A percentile compares a stretch with the other conserved stretches of the same genome.
phyloP scores from a whole-genome alignment of 2,888 invertebrate species.

The Tachina lurida region DNA sequence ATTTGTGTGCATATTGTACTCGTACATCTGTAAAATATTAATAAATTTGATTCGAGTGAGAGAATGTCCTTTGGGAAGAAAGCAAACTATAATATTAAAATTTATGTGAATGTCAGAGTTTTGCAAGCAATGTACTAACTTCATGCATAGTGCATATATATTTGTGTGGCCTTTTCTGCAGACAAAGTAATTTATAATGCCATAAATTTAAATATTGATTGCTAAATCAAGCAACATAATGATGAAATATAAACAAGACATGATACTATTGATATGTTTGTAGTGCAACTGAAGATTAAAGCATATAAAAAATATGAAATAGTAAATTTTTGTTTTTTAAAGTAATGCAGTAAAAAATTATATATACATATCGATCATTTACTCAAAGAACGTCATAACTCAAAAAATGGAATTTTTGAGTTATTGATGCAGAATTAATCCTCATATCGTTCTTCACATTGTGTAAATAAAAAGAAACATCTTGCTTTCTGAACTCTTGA shows the following conservation, averaged over 20 bases:
- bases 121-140: background rate
- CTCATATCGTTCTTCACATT: no score
- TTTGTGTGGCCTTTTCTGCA: constrained; percentile 16
- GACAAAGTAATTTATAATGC: constrained; percentile 62
- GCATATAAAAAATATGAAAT: background rate
- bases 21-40: constrained; percentile 28
- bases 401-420: no score
- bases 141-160: background rate
- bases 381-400: no score
- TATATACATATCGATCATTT: no score
- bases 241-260: constrained; percentile 16
- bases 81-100: constrained; percentile 36
- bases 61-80: constrained; percentile 36
- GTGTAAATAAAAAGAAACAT: no score
- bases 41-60: constrained; percentile 31
- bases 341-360: background rate
- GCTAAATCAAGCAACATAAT: constrained; percentile 16
- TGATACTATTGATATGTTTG: background rate
- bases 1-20: constrained; percentile 24
- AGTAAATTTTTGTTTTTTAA: background rate
- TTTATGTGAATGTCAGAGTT: constrained; percentile 33
- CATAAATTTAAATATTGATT: constrained; percentile 64
- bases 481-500: no score
- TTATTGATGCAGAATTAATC: no score
- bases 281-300: background rate